Evolutionary conservation across 2,888 invertebrate genomes (phyloP).

Genomic region (Ochropacha duplaris): DNA sequence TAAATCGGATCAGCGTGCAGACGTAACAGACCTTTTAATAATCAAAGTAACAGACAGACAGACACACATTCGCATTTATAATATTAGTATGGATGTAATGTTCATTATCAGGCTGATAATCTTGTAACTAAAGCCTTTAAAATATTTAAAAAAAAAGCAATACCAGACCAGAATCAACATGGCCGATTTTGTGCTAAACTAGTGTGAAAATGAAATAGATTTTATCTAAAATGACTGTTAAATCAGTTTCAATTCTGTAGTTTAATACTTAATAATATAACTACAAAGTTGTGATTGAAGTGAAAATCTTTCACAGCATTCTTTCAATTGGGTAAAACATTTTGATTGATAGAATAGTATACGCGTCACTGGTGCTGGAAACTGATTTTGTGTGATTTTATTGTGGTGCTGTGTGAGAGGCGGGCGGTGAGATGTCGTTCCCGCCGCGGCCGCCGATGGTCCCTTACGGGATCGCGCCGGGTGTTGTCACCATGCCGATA

Average conservation of each 20-base stretch:
- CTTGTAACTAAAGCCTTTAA: too few relatives aligned
- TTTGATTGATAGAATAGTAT: slow-evolving; percentile 17
- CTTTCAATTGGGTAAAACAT: neutral
- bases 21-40: too few relatives aligned
- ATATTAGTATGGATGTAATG: too few relatives aligned
- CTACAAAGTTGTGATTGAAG: neutral
- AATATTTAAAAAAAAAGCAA: too few relatives aligned
- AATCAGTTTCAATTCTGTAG: neutral
- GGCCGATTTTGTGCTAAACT: neutral
- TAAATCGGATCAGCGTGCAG: too few relatives aligned
- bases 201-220: neutral
- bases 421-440: slow-evolving; percentile 87
- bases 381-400: slow-evolving; percentile 10
- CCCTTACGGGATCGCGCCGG: slow-evolving; percentile 88
- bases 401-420: slow-evolving; percentile 20
- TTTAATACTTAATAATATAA: neutral
- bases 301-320: neutral
- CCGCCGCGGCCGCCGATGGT: slow-evolving; percentile 94
- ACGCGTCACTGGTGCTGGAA: slow-evolving; percentile 38
- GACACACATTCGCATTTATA: too few relatives aligned
- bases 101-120: too few relatives aligned
- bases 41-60: too few relatives aligned
- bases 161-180: slow-evolving; percentile 3
- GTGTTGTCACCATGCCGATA: slow-evolving; percentile 89
- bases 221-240: neutral